phyloP scores from a whole-genome alignment of 2,797 vertebrate genomes.

The Miichthys miiuy region DNA sequence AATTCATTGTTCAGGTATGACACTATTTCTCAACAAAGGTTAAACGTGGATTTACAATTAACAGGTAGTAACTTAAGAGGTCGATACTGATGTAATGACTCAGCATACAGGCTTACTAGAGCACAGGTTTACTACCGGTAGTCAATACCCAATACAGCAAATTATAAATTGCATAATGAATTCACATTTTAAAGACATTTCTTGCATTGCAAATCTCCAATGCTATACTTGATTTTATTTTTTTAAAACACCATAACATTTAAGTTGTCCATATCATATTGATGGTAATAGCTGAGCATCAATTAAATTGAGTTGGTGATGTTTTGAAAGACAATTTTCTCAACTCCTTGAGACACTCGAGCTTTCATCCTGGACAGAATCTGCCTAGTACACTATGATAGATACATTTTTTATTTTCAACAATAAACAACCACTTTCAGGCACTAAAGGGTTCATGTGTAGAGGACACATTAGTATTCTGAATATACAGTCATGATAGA shows the following conservation, averaged over 20 bases:
- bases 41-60: constrained; percentile 49
- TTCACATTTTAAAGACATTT: constrained; percentile 32
- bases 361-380: constrained; percentile 21
- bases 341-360: constrained; percentile 17
- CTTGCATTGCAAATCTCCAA: constrained; percentile 31
- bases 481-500: constrained; percentile 31
- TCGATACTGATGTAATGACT: constrained; percentile 16
- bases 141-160: constrained; percentile 33
- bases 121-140: constrained; percentile 13
- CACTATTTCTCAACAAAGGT: constrained; percentile 32
- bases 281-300: constrained; percentile 12
- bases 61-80: background rate
- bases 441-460: constrained; percentile 69
- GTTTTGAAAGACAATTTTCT: constrained; percentile 31
- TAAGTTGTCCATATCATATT: background rate
- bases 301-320: constrained; percentile 2
- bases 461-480: constrained; percentile 38
- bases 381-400: constrained; percentile 20
- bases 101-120: constrained; percentile 2
- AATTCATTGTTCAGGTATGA: constrained; percentile 49
- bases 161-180: constrained; percentile 49
- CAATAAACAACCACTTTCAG: constrained; percentile 53
- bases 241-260: constrained; percentile 5
- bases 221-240: background rate
- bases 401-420: constrained; percentile 11